Base-by-base conservation (phyloP, 2,888 invertebrate genomes). In the Hydraecia micacea region DNA sequence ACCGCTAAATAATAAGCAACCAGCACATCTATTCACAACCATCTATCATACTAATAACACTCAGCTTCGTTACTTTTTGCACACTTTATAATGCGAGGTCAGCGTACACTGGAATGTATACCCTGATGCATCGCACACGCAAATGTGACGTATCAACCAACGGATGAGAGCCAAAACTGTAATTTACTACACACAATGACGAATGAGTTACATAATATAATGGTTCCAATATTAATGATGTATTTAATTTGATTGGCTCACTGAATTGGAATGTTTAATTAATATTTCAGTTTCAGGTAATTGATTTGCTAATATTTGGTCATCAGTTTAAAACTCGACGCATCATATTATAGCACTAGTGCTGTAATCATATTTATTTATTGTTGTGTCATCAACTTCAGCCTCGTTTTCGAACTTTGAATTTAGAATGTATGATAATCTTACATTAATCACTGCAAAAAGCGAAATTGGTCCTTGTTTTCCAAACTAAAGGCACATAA, bases 81-180 rank as follows among this genome's bases (percentile, higher is more conserved):
- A 67, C 11, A 11, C 42, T 0, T 18, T 42, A n/a, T 2, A n/a
- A 36, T 8, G 18, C 28, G 11, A 63, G 62, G 8, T 52, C 73
- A 42, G 28, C 7, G 8, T 32, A 6, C 6, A 25, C 32, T 21
- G 36, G 46, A 36, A 1, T 36, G 15, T 9, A 46, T 21, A 46
- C 3, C 42, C 8, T 32, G 4, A 11, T 42, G 28, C 13, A 32
- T 25, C n/a, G 18, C 25, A 55, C 58, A 71, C 60, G 18, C 32
- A 58, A 80, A 58, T 80, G 70, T 39, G 62, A 66, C 66, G 70
- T 77, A 77, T 77, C 42, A 52, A 62, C 46, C 65, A 55, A 68
- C 28, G 25, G 55, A 80, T 71, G 52, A 9, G 60, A 32, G 68
- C 68, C 68, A 79, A 79, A 80, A 81, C 58, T 72, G 76, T 80